Percentiles rank a stretch among this genome's conserved stretches.
Evolutionary conservation across 2,797 vertebrate species (phyloP).

Genomic region (Gobio occitaniae): DNA sequence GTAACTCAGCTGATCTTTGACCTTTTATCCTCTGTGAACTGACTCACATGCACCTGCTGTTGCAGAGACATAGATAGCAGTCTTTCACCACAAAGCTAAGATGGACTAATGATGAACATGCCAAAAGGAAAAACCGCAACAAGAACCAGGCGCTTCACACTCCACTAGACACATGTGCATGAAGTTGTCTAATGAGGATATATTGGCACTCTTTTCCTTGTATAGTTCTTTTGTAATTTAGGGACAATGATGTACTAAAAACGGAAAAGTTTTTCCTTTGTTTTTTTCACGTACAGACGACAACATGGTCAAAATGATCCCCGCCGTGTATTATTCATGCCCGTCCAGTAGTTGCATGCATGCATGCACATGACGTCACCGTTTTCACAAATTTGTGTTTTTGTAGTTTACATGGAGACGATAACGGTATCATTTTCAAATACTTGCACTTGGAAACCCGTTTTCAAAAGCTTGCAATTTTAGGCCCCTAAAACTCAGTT

Average conservation of each 20-base stretch:
- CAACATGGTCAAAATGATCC: neutral
- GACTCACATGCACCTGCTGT: conserved; percentile 55
- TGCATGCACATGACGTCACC: no score
- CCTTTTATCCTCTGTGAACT: neutral
- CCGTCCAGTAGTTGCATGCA: neutral
- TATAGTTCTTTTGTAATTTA: neutral
- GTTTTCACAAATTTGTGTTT: neutral
- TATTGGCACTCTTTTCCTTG: neutral
- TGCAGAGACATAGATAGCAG: conserved; percentile 3
- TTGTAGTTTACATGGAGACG: neutral
- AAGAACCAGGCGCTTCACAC: conserved; percentile 11
- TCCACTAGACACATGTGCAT: neutral
- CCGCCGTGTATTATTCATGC: neutral
- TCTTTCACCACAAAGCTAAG: neutral
- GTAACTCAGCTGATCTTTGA: conserved; percentile 49
- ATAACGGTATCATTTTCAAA: no score
- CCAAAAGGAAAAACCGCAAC: conserved; percentile 27
- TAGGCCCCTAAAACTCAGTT: neutral
- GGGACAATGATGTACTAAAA: neutral
- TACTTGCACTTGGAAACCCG: neutral
- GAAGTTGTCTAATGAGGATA: neutral
- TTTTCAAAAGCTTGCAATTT: neutral
- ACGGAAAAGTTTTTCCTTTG: neutral
- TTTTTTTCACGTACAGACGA: neutral
- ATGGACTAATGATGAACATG: neutral